Percentiles rank a stretch among this genome's conserved stretches.
phyloP scores from a whole-genome alignment of 2,113 vertebrate genomes.

The Clarias magur region DNA sequence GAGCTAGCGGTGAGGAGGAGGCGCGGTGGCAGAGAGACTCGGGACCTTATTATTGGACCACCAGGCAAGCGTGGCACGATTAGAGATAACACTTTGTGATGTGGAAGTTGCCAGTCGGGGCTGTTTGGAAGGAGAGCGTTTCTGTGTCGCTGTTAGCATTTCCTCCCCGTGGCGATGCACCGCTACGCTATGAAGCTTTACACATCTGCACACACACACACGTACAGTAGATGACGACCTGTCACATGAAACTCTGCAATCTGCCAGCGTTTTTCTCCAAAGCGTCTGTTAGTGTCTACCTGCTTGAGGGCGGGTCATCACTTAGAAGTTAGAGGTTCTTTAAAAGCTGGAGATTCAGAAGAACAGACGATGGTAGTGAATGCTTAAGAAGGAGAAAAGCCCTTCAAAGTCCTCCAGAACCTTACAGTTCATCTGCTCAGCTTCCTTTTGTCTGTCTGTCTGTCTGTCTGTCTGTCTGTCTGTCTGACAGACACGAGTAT shows the following conservation, averaged over 20 bases:
- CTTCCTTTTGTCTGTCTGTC: neutral
- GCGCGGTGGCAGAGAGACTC: neutral
- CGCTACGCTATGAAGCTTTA: neutral
- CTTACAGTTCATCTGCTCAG: neutral
- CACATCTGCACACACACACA: neutral
- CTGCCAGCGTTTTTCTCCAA: neutral
- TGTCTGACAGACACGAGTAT: no score
- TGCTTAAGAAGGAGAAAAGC: conserved; percentile 2
- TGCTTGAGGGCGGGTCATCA: neutral
- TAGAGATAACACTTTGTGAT: conserved; percentile 6
- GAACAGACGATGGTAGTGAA: neutral
- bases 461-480: no score
- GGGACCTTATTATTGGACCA: neutral
- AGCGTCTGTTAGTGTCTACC: neutral
- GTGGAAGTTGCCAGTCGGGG: neutral
- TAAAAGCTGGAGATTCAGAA: neutral
- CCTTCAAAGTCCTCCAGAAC: neutral
- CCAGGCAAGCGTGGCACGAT: neutral
- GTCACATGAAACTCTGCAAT: neutral
- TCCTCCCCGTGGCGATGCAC: no score
- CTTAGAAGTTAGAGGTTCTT: neutral
- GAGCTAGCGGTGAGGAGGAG: neutral
- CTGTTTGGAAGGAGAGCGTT: neutral
- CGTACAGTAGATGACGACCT: neutral
- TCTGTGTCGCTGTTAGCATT: neutral